Evolutionary conservation across 2,888 invertebrate species (phyloP).

Genomic region (Teleiodes luculella): DNA sequence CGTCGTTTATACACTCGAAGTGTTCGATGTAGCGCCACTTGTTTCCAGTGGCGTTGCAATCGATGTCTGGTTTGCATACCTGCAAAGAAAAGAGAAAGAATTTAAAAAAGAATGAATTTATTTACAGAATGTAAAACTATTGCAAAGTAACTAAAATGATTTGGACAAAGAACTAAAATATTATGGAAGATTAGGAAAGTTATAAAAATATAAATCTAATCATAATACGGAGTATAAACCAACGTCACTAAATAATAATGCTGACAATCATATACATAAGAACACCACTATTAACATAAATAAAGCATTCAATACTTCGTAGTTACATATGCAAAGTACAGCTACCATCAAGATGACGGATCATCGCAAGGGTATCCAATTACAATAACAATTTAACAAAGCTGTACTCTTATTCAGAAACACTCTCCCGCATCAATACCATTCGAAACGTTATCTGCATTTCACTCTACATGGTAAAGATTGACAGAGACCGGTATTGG

Average conservation of each 20-base stretch:
- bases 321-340: background rate
- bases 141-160: too few species aligned
- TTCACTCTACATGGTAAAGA: too few species aligned
- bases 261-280: background rate
- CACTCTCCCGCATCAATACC: too few species aligned
- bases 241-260: too few species aligned
- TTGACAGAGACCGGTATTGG: too few species aligned
- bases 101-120: background rate
- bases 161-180: too few species aligned
- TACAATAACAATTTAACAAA: conserved; percentile 11
- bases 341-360: background rate
- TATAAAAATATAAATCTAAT: too few species aligned
- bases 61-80: conserved; percentile 89
- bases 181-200: too few species aligned
- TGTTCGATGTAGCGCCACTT: conserved; percentile 83
- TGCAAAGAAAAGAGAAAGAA: conserved; percentile 34
- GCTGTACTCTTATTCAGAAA: too few species aligned
- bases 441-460: too few species aligned
- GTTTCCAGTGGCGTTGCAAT: conserved; percentile 79
- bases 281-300: background rate
- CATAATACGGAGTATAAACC: too few species aligned
- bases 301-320: background rate
- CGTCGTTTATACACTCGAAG: conserved; percentile 81
- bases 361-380: conserved; percentile 15
- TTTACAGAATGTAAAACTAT: background rate